Percentiles rank a stretch among this genome's conserved stretches.
Conservation (phyloP, 2,113 vertebrate genomes). For the Phylloscopus trochilus region DNA sequence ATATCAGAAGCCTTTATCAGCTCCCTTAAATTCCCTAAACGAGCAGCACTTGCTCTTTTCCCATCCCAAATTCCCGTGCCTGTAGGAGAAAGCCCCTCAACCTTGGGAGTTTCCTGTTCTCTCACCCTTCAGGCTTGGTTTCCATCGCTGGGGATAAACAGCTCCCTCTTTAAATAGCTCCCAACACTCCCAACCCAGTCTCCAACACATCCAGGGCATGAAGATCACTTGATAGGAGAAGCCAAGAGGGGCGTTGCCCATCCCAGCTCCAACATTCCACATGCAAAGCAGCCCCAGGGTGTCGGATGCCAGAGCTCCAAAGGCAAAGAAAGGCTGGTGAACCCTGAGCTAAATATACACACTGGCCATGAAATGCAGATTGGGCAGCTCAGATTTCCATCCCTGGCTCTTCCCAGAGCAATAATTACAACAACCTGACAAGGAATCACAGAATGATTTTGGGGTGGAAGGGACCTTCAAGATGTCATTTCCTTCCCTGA, state of each 20-base stretch:
- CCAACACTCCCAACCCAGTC: background rate
- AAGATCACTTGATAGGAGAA: fast-evolving
- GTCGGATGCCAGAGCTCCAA: fast-evolving
- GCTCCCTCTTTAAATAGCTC: conserved; percentile 21
- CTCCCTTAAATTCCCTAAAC: background rate
- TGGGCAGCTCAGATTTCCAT: background rate
- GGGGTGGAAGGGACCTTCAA: background rate
- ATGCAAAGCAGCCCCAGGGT: background rate
- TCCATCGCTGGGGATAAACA: background rate
- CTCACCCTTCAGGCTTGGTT: background rate
- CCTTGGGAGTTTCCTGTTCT: background rate
- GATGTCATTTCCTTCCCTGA: background rate
- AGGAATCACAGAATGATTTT: background rate
- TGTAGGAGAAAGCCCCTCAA: fast-evolving
- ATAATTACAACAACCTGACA: background rate
- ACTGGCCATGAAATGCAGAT: background rate
- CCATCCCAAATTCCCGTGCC: background rate
- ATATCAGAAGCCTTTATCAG: background rate
- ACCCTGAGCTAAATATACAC: background rate
- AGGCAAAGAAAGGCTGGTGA: background rate
- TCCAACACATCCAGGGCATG: fast-evolving
- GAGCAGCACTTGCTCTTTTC: background rate
- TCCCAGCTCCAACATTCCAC: background rate
- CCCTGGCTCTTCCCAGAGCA: background rate
- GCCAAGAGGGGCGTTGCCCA: background rate